A percentile compares a stretch with the other conserved stretches of the same genome.
phyloP scores from a whole-genome alignment of 1,140 invertebrate genomes.

The Orussus abietinus region DNA sequence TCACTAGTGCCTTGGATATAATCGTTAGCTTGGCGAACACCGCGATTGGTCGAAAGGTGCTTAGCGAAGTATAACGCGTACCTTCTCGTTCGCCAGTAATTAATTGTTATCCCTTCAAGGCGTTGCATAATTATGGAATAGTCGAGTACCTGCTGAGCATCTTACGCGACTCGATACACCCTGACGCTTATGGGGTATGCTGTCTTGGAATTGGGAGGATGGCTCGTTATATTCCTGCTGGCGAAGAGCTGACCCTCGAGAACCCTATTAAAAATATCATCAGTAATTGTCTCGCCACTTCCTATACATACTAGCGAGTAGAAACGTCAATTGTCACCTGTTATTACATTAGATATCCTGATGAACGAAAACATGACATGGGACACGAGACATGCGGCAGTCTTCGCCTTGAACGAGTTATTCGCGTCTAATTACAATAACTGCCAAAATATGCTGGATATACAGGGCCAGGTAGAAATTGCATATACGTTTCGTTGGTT shows the following conservation, averaged over 20 bases:
- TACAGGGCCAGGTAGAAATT: constrained; percentile 25
- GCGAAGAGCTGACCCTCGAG: constrained; percentile 23
- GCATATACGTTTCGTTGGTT: neutral
- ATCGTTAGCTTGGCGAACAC: constrained; percentile 28
- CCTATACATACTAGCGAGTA: neutral
- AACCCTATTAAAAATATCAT: constrained; percentile 24
- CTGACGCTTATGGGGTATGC: constrained; percentile 19
- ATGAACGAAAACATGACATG: constrained; percentile 26
- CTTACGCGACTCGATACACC: constrained; percentile 16
- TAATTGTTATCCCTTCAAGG: constrained; percentile 18
- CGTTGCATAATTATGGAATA: constrained; percentile 25
- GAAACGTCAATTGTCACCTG: constrained; percentile 1
- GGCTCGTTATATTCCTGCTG: constrained; percentile 25
- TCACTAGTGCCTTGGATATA: constrained; percentile 21
- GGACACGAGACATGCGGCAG: constrained; percentile 24
- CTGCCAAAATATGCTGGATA: constrained; percentile 23
- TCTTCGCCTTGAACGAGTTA: constrained; percentile 31
- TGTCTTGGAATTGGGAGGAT: constrained; percentile 34
- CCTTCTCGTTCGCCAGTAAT: constrained; percentile 5
- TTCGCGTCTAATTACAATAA: constrained; percentile 26
- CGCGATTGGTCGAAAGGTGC: constrained; percentile 31
- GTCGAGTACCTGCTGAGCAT: constrained; percentile 24
- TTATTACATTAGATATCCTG: constrained; percentile 26
- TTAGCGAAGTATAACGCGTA: neutral
- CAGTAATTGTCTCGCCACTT: constrained; percentile 18